Evolutionary conservation across 2,113 vertebrate species (phyloP), one percentile per base, ranked within the genome.

Genomic region (Uropsilus gracilis): DNA sequence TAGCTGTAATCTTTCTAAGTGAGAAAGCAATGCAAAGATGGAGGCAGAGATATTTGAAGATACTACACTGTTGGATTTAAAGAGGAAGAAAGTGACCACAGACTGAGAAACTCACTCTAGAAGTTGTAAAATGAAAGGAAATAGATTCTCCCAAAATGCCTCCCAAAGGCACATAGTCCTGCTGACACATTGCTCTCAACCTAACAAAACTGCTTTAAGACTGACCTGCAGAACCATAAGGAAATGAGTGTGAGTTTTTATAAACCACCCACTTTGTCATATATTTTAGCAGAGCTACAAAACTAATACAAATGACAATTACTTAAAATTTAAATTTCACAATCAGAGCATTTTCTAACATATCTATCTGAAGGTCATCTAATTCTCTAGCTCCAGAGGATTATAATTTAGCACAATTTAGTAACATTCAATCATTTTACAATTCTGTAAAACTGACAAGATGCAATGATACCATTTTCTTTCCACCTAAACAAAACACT

Each of bases 281-380:
- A 93, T 87, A 64, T 80, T 91, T 71, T 32, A 94, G 55, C 14
- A 61, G 26, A 48, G 68, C 73, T 55, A 68, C 64, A 37, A 75
- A 91, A 68, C 73, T 69, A 61, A 87, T 46, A 76, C n/a, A 61
- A n/a, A 92, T 6, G 72, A 89, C 69, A 34, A 64, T 81, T 92
- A 64, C 28, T 59, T 88, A 66, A 44, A 88, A 26, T 20, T 93
- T 93, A 91, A 61, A 72, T 69, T n/a, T 80, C 57, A 77, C 3
- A 7, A 53, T 83, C 46, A 88, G 50, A 90, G 55, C 50, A 92
- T 80, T 90, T 90, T 86, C 42, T 75, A 89, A 59, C n/a, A 81
- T 7, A n/a, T 50, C 28, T 86, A 17, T 68, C n/a, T 76, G 26
- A 53, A 37, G n/a, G 37, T 82, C 61, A 92, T 75, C n/a, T 37